phyloP scores from a whole-genome alignment of 1,140 invertebrate genomes.

The Sinonovacula constricta region DNA sequence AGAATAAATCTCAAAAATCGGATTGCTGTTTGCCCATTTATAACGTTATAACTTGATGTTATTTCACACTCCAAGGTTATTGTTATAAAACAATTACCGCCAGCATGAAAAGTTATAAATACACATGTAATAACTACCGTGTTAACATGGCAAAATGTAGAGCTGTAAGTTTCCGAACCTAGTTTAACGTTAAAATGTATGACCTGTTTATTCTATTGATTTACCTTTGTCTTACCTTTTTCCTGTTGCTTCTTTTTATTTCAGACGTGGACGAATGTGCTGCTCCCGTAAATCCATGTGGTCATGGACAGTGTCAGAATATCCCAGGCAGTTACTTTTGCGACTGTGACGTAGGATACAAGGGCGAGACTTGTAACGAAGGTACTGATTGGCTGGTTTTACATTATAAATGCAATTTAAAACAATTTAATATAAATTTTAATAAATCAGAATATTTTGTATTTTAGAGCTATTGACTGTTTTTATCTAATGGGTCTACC shows the following conservation, averaged over 20 bases:
- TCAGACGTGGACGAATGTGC: conserved; percentile 30
- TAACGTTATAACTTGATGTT: too few species aligned
- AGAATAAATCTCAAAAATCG: too few species aligned
- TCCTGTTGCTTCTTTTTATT: background rate
- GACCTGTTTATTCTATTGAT: background rate
- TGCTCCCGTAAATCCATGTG: background rate
- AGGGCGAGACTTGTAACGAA: conserved; percentile 33
- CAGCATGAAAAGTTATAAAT: background rate
- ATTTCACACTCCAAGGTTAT: background rate
- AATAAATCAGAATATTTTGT: background rate
- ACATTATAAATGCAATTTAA: too few species aligned
- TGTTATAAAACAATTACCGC: background rate
- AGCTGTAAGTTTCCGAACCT: too few species aligned
- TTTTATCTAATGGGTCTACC: background rate
- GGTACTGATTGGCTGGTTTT: conserved; percentile 29
- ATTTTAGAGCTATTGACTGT: background rate
- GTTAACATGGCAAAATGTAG: too few species aligned
- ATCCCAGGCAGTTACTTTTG: conserved; percentile 13
- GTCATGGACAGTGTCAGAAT: conserved; percentile 3
- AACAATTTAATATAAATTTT: too few species aligned
- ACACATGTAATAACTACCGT: background rate
- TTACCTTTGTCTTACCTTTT: background rate
- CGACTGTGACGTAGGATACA: conserved; percentile 29
- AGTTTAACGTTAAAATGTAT: background rate
- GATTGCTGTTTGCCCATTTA: too few species aligned